Base-by-base conservation (phyloP, 2,888 invertebrate species). In the Lasioglossum calceatum region DNA sequence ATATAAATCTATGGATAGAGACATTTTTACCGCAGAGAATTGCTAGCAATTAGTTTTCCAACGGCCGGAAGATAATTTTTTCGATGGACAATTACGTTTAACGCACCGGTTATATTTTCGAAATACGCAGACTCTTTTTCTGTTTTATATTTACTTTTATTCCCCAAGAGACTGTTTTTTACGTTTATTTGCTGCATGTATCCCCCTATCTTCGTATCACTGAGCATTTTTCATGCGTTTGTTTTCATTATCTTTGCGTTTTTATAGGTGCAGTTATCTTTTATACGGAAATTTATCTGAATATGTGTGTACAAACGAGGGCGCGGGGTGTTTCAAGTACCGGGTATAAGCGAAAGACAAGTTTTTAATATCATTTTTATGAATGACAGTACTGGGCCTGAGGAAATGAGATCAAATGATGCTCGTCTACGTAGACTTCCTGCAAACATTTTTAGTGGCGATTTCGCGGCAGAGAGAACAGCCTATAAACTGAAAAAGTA, bases 221-320 rank as follows among this genome's bases (percentile, higher is more conserved):
- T 64, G 32, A 16, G 64, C 64, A 64, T 64, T 64, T 32, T 64
- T 64, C 64, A 27, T 32, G 32, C 64, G 32, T 64, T 32, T 32
- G 64, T 64, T 64, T 64, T 64, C 64, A 64, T 64, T 64, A 64
- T 64, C 64, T 64, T 64, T 32, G 16, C 7, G 64, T 64, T 64
- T 64, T 64, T 64, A 64, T 36, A 19, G 32, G 32, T 8, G 32
- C 7, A 36, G 32, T 64, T 64, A 64, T 64, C 64, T 27, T 64
- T 64, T 64, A 64, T 32, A 64, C 64, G 64, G 19, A 32, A 64
- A 64, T 64, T 64, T 64, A 64, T 32, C 32, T 19, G 64, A 64
- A 64, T 64, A 64, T 64, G 64, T 64, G 32, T 32, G 19, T 19
- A 64, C 32, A 32, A 64, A 64, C 32, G 64, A 36, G 19, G 32